A percentile compares a stretch with the other conserved stretches of the same genome.
Conservation (phyloP, 2,113 vertebrate species). For the Corythaeola cristata region DNA sequence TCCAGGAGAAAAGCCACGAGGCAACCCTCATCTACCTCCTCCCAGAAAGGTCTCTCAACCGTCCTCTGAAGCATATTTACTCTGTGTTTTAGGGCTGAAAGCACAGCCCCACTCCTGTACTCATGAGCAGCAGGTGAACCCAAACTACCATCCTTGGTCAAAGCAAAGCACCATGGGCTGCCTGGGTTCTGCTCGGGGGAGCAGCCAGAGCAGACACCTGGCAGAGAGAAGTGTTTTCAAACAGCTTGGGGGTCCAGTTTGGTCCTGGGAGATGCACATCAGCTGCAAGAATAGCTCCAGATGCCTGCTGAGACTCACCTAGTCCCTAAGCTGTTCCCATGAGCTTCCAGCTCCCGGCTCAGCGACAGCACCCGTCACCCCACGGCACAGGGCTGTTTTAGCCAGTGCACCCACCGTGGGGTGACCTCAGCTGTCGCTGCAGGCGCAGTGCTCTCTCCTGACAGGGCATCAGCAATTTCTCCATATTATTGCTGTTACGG, state of each 20-base stretch:
- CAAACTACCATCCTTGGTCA: background rate
- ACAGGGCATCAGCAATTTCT: background rate
- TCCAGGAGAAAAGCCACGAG: background rate
- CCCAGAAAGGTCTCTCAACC: background rate
- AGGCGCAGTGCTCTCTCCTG: background rate
- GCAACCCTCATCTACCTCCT: background rate
- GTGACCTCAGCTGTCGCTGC: background rate
- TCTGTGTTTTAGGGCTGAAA: background rate
- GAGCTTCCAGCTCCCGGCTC: background rate
- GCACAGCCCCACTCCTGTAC: background rate
- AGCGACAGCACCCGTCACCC: background rate
- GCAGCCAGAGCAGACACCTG: background rate
- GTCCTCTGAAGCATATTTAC: background rate
- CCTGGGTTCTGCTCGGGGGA: background rate
- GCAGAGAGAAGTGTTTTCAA: background rate
- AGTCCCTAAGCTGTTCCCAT: background rate
- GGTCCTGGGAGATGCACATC: background rate
- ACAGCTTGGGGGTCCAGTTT: background rate
- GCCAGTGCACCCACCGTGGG: background rate
- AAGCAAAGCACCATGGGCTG: fast-evolving
- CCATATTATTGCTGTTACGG: background rate
- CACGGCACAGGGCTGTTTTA: background rate
- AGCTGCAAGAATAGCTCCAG: background rate
- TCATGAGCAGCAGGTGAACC: background rate
- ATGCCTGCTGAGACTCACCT: background rate